Percentiles rank a stretch among this genome's conserved stretches.
These are phyloP conservation scores for Sphenopsis melanotis DNA, from an alignment of 2,797 vertebrate species.

Conservation along the genomic window DNA sequence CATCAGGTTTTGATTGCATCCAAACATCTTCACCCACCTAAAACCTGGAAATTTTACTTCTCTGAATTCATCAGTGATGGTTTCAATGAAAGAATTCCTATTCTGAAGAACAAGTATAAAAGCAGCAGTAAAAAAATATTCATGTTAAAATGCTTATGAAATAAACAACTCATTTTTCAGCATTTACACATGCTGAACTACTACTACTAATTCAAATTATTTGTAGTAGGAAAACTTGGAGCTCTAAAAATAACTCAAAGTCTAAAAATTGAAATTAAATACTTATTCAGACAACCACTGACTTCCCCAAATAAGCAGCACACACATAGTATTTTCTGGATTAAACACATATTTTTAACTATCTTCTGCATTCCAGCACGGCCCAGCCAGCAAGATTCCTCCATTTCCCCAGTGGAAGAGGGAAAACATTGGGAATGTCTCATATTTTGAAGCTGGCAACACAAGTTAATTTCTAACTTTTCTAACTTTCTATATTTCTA, in stretches of 20 bases:
- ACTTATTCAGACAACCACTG: neutral
- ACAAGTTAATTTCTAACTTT: neutral
- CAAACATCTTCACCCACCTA: neutral
- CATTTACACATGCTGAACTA: neutral
- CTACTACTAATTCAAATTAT: neutral
- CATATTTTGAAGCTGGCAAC: neutral
- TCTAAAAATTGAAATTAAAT: neutral
- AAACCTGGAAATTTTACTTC: neutral
- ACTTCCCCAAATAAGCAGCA: neutral
- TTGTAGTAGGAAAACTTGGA: neutral
- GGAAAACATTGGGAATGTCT: accelerated
- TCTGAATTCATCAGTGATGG: neutral
- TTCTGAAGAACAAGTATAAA: neutral
- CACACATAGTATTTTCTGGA: neutral
- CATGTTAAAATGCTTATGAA: neutral
- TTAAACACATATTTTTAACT: neutral
- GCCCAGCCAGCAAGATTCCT: neutral
- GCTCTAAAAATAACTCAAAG: neutral
- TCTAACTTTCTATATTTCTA: neutral
- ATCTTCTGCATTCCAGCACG: neutral
- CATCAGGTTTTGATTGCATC: neutral
- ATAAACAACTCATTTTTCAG: neutral
- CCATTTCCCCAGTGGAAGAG: neutral
- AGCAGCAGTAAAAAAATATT: neutral
- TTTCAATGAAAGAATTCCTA: neutral